Percentiles rank a stretch among this genome's conserved stretches.
phyloP scores from a whole-genome alignment of 1,140 invertebrate species.

The Dermatophagoides farinae region DNA sequence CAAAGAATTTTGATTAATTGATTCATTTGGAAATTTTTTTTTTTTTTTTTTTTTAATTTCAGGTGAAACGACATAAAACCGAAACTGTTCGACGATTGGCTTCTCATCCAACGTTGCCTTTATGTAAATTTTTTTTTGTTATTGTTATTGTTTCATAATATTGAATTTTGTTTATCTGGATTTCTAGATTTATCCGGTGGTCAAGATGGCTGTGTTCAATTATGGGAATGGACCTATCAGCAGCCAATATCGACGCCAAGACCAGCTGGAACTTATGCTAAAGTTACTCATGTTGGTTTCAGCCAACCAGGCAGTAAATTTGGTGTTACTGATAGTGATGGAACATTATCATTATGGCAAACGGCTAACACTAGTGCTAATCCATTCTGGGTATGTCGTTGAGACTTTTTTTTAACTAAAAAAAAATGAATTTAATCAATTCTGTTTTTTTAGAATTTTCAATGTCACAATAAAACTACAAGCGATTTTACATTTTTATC shows the following conservation, averaged over 20 bases:
- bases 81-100: slow-evolving; percentile 85
- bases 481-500: slow-evolving; percentile 94
- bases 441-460: slow-evolving; percentile 59
- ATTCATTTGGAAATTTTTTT: not conserved
- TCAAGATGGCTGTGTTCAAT: slow-evolving; percentile 84
- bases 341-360: slow-evolving; percentile 59
- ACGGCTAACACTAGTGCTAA: slow-evolving; percentile 56
- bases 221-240: slow-evolving; percentile 94
- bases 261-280: slow-evolving; percentile 72
- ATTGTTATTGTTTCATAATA: not conserved
- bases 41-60: slow-evolving; percentile 16
- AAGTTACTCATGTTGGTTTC: slow-evolving; percentile 84
- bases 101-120: slow-evolving; percentile 74
- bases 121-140: slow-evolving; percentile 48
- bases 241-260: slow-evolving; percentile 69
- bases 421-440: slow-evolving; percentile 12
- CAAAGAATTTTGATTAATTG: not conserved
- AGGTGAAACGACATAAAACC: slow-evolving; percentile 40
- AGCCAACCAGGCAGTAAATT: slow-evolving; percentile 96
- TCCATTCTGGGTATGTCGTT: slow-evolving; percentile 76
- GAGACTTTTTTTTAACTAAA: not conserved
- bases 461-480: slow-evolving; percentile 90
- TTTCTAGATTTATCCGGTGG: slow-evolving; percentile 72
- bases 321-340: slow-evolving; percentile 64
- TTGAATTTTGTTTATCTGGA: slow-evolving; percentile 11